Percentiles rank a stretch among this genome's conserved stretches.
Conservation (phyloP, 1,140 invertebrate genomes). For the Hycleus cichorii region DNA sequence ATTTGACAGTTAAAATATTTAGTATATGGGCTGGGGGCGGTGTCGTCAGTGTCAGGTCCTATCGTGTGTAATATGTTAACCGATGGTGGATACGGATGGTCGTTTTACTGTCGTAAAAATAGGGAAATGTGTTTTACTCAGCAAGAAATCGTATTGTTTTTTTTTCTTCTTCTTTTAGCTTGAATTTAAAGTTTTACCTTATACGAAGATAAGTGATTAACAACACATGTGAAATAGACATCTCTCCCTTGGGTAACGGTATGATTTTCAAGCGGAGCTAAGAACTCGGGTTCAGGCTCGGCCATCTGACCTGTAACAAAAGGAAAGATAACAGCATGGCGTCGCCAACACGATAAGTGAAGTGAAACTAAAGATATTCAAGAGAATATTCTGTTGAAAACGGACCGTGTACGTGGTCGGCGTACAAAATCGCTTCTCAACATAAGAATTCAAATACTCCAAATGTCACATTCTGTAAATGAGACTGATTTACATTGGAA, state of each 20-base stretch:
- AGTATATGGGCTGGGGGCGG: constrained; percentile 1
- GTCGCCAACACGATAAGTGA: constrained; percentile 35
- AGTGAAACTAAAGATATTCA: constrained; percentile 37
- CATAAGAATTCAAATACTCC: constrained; percentile 38
- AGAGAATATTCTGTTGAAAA: constrained; percentile 35
- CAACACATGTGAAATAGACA: constrained; percentile 79
- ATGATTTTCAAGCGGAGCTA: constrained; percentile 76
- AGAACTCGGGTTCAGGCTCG: constrained; percentile 64
- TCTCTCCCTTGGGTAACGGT: constrained; percentile 82
- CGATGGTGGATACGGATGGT: constrained; percentile 16
- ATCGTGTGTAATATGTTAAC: constrained; percentile 29
- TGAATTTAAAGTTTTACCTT: constrained; percentile 52
- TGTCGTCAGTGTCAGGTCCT: constrained; percentile 25
- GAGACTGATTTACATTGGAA: constrained; percentile 40
- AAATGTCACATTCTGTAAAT: constrained; percentile 38
- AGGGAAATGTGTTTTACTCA: constrained; percentile 10
- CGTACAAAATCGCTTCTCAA: constrained; percentile 27
- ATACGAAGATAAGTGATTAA: constrained; percentile 77
- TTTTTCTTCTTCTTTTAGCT: background rate
- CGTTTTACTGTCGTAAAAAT: constrained; percentile 23
- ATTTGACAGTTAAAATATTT: constrained; percentile 17
- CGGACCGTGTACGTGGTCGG: constrained; percentile 32
- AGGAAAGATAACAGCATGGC: constrained; percentile 33
- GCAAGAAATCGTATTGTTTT: constrained; percentile 2
- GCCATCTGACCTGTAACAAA: constrained; percentile 41